phyloP scores from a whole-genome alignment of 2,888 invertebrate species.

The Drosophila incognita region DNA sequence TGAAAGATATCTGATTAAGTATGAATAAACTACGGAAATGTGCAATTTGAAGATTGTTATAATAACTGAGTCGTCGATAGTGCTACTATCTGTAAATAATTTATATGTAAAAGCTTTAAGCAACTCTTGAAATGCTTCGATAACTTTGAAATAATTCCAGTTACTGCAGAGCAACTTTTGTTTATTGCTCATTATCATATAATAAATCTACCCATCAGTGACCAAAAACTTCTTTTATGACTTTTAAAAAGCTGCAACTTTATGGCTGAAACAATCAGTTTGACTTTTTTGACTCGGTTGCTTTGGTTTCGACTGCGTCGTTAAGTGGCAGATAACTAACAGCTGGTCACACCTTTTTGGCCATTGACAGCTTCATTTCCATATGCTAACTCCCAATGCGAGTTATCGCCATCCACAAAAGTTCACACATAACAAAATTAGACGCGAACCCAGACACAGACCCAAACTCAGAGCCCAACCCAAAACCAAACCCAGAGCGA shows the following conservation, averaged over 20 bases:
- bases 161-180: background rate
- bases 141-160: background rate
- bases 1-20: conserved; percentile 36
- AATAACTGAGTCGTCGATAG: background rate
- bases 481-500: conserved; percentile 7
- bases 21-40: conserved; percentile 1
- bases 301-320: conserved; percentile 26
- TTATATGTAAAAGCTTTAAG: background rate
- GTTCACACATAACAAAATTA: conserved; percentile 73
- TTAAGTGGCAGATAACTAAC: conserved; percentile 40
- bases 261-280: conserved; percentile 33
- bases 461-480: conserved; percentile 9
- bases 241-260: conserved; percentile 32
- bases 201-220: conserved; percentile 19
- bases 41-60: conserved; percentile 11
- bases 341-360: conserved; percentile 58
- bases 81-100: background rate
- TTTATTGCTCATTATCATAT: conserved; percentile 12
- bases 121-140: background rate
- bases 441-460: conserved; percentile 4
- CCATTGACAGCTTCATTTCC: conserved; percentile 71
- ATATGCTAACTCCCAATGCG: conserved; percentile 43
- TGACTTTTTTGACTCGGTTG: conserved; percentile 3
- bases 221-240: conserved; percentile 34
- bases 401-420: conserved; percentile 53